A percentile compares a stretch with the other conserved stretches of the same genome.
These are phyloP conservation scores for Bergia puertoricense DNA, from an alignment of 92 coral and sea anemone species.

Conservation along the genomic window DNA sequence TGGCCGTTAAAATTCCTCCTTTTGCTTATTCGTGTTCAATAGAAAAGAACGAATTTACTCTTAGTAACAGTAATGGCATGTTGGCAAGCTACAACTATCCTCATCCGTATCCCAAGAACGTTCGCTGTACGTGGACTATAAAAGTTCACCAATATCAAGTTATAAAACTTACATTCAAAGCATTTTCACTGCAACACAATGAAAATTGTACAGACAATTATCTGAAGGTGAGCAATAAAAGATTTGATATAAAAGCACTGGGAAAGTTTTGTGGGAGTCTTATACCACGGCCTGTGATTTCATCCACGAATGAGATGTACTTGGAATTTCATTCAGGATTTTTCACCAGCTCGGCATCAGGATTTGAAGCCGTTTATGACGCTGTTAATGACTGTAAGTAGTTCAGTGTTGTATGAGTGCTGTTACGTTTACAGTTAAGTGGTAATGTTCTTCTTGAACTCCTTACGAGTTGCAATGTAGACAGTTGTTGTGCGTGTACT, in stretches of 20 bases:
- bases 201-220: constrained; percentile 2
- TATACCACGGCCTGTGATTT: not conserved
- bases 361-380: constrained; percentile 25
- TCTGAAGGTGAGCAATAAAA: not conserved
- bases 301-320: constrained; percentile 30
- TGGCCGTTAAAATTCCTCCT: constrained; percentile 30
- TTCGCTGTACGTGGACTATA: constrained; percentile 12
- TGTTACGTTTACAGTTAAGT: no score
- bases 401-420: not conserved
- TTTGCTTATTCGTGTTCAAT: constrained; percentile 19
- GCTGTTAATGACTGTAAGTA: constrained; percentile 33
- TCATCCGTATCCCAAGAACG: not conserved
- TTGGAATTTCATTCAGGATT: constrained; percentile 11
- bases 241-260: not conserved
- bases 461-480: not conserved
- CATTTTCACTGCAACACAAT: constrained; percentile 25
- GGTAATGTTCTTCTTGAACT: not conserved
- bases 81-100: constrained; percentile 32
- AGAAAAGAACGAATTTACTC: not conserved
- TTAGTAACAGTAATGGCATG: not conserved
- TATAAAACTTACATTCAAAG: constrained; percentile 22
- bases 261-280: constrained; percentile 27
- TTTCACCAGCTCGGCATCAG: not conserved
- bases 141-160: constrained; percentile 5
- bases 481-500: not conserved